These are phyloP conservation scores for Limenitis camilla DNA, from an alignment of 2,888 invertebrate genomes.

Conservation along the genomic window DNA sequence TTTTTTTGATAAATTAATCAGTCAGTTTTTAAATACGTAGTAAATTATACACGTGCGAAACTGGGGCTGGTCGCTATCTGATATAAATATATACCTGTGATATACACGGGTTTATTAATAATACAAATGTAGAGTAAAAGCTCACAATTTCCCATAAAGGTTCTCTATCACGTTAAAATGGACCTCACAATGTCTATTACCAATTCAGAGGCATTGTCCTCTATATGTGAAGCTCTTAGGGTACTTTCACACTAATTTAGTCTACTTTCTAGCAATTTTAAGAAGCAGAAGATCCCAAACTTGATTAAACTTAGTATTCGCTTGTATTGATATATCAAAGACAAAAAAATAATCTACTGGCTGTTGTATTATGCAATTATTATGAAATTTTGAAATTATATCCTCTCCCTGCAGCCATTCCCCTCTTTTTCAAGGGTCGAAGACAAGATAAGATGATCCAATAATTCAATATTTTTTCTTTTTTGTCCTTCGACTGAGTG, in stretches of 20 bases:
- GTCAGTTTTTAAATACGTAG: neutral
- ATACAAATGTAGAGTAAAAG: conserved; percentile 8
- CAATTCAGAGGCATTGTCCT: conserved; percentile 10
- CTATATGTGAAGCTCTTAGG: conserved; percentile 3
- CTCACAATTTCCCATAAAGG: conserved; percentile 8
- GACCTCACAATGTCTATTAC: conserved; percentile 9
- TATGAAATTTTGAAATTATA: too few species aligned
- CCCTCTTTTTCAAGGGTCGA: too few species aligned
- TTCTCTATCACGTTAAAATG: conserved; percentile 10
- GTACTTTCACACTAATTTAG: neutral
- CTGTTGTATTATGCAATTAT: too few species aligned
- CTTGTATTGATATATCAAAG: too few species aligned
- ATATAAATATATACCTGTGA: neutral
- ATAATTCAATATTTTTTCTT: too few species aligned
- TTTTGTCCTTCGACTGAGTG: too few species aligned
- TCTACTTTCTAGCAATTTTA: neutral
- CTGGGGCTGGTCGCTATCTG: neutral
- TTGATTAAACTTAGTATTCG: too few species aligned
- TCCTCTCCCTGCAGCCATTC: too few species aligned
- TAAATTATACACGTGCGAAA: neutral
- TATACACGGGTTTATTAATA: neutral
- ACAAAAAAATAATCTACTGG: too few species aligned
- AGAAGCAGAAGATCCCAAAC: neutral
- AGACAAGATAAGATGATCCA: too few species aligned
- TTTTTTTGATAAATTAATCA: neutral